Evolutionary conservation across 1,140 invertebrate genomes (phyloP), one percentile per base, ranked within the genome.

Genomic region (Bombus pyrosoma): DNA sequence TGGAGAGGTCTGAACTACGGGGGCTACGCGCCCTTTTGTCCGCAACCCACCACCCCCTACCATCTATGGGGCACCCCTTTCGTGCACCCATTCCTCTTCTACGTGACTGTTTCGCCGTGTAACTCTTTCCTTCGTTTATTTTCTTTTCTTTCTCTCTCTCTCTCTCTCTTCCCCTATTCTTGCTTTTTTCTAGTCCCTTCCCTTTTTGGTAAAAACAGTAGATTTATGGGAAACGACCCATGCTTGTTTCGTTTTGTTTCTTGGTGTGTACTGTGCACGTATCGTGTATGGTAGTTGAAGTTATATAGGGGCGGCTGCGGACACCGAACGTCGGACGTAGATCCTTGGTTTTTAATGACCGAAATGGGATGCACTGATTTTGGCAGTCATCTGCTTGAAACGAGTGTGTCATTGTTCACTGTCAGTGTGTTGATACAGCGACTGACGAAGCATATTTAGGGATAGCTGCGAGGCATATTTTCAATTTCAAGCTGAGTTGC

Each of bases 1-100:
- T 93, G 92, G 92, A 93, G 91, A 91, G 92, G 83, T 89, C 86
- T 92, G 85, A 82, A 85, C 79, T 87, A 82, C 73, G 83, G 83
- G 81, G 79, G 62, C 69, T 86, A 66, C 66, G 73, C 89, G 79
- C 68, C 79, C 82, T 76, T 90, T 90, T 90, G 82, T 85, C 71
- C 79, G 47, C 69, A 59, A 8, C 47, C 47, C 72, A 47, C 41
- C 66, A 22, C n/a, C 53, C 47, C 66, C 74, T 43, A 71, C 68
- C 34, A 64, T 39, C 53, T 53, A 69, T 84, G 53, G 83, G 76
- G 81, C 25, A 47, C 80, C 78, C 82, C 69, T 53, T 89, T 81
- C 80, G 83, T 39, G 74, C 37, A 68, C 66, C 47, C 18, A 53
- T 72, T 62, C 62, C 57, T 59, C 80, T 69, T 82, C 32, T 78